Conservation (phyloP, 2,797 vertebrate species). For the Rhincodon typus region DNA sequence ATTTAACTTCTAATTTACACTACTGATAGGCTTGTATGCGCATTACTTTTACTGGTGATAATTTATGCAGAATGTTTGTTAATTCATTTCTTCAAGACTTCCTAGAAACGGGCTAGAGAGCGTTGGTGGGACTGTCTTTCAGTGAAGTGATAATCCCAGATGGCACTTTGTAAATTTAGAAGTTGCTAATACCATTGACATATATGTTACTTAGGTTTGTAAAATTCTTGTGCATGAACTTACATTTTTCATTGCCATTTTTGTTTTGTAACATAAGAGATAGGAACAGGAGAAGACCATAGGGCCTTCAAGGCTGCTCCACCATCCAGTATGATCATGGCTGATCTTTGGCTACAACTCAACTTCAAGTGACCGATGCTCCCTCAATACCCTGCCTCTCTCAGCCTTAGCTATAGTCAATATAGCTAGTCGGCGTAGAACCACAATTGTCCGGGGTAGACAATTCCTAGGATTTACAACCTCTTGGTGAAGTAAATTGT, state of each 20-base stretch:
- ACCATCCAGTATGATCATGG: no score
- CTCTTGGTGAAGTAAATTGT: no score
- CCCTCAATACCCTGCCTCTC: no score
- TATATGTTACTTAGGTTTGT: background rate
- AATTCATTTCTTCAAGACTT: background rate
- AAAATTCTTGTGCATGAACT: background rate
- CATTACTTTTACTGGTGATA: background rate
- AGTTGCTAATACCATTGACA: background rate
- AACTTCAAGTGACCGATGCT: no score
- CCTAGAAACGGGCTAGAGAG: background rate
- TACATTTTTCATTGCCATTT: background rate
- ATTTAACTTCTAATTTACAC: background rate
- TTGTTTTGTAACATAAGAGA: background rate
- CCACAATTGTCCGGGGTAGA: no score
- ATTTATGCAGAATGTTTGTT: background rate
- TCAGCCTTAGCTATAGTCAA: no score
- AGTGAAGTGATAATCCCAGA: background rate
- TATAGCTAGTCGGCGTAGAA: no score
- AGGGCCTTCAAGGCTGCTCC: no score
- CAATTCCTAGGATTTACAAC: no score
- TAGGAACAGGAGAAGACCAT: no score
- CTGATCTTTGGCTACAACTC: no score
- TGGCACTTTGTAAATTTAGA: constrained; percentile 15
- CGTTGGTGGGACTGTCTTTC: background rate
- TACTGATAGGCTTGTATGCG: background rate